A percentile compares a stretch with the other conserved stretches of the same genome.
phyloP scores from a whole-genome alignment of 2,888 invertebrate genomes.

The Metellina segmentata region DNA sequence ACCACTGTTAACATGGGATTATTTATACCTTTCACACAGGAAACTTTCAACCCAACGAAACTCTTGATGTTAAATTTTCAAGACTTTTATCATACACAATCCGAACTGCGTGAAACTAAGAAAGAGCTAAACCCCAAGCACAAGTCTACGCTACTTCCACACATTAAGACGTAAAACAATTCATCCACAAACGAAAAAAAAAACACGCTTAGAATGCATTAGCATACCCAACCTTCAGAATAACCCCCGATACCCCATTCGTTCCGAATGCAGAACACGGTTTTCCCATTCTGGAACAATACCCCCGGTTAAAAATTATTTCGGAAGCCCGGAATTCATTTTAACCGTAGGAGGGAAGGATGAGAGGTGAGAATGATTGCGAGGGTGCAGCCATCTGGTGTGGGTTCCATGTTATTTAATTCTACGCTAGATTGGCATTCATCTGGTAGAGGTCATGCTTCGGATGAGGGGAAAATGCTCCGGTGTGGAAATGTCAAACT shows the following conservation, averaged over 20 bases:
- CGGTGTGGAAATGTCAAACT: not conserved
- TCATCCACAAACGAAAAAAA: not conserved
- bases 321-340: conserved; percentile 46
- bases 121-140: too few species aligned
- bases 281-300: conserved; percentile 3
- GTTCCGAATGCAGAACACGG: conserved; percentile 20
- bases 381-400: conserved; percentile 6
- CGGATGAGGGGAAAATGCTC: not conserved
- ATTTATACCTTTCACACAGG: too few species aligned
- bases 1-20: too few species aligned
- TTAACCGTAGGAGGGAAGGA: conserved; percentile 13
- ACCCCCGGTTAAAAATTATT: conserved; percentile 34
- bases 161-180: not conserved
- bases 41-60: too few species aligned
- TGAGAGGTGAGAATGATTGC: not conserved
- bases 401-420: conserved; percentile 43
- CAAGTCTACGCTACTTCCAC: too few species aligned
- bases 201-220: not conserved
- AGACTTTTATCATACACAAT: too few species aligned
- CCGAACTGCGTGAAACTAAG: too few species aligned
- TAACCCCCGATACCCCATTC: conserved; percentile 11
- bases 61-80: too few species aligned
- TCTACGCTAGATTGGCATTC: conserved; percentile 26
- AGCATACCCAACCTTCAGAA: conserved; percentile 17
- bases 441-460: conserved; percentile 27